A percentile compares a stretch with the other conserved stretches of the same genome.
These are phyloP conservation scores for Synanthedon vespiformis DNA, from an alignment of 2,888 invertebrate genomes.

Conservation along the genomic window DNA sequence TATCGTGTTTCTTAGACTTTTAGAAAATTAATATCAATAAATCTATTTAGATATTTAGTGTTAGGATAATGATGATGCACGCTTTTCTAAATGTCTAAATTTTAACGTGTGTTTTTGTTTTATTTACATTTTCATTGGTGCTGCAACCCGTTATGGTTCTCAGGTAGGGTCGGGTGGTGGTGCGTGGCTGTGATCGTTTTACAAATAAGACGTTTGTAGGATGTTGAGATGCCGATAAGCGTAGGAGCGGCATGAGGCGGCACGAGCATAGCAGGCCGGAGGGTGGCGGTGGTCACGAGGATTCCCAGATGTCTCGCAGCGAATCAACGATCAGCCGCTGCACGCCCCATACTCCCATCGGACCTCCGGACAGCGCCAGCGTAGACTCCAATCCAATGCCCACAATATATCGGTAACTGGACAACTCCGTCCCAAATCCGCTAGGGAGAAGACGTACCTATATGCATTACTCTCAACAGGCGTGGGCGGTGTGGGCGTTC, in stretches of 20 bases:
- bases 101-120: conserved; percentile 34
- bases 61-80: conserved; percentile 46
- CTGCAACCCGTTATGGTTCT: conserved; percentile 35
- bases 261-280: conserved; percentile 49
- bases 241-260: conserved; percentile 59
- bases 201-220: conserved; percentile 58
- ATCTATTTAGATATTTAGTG: conserved; percentile 43
- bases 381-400: conserved; percentile 88
- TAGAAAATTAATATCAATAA: conserved; percentile 27
- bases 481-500: no score
- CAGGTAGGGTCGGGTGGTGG: conserved; percentile 29
- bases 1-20: conserved; percentile 35
- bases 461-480: no score
- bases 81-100: conserved; percentile 46
- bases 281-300: conserved; percentile 43
- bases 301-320: conserved; percentile 77
- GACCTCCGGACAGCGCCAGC: conserved; percentile 80
- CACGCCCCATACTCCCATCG: conserved; percentile 60
- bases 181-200: conserved; percentile 46
- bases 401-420: conserved; percentile 87
- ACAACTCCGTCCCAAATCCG: conserved; percentile 17
- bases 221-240: conserved; percentile 58
- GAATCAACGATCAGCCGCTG: conserved; percentile 76
- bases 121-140: conserved; percentile 9
- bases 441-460: conserved; percentile 39